Conservation (phyloP, 2,888 invertebrate species). For the Synanthedon myopaeformis region DNA sequence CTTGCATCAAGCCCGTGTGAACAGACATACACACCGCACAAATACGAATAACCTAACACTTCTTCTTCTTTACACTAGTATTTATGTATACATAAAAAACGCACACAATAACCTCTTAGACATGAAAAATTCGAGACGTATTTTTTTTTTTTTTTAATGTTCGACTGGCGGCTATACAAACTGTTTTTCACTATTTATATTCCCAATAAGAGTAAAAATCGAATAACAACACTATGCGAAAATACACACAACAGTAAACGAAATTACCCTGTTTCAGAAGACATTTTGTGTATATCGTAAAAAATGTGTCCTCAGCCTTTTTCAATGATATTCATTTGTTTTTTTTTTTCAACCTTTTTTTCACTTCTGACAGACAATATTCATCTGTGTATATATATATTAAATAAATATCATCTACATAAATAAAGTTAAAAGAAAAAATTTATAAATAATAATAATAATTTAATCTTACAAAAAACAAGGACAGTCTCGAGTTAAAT, state of each 20-base stretch:
- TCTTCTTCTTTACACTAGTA: too few relatives aligned
- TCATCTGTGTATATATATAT: constrained; percentile 3
- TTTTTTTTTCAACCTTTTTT: constrained; percentile 32
- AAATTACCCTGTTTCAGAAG: constrained; percentile 68
- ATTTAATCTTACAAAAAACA: background rate
- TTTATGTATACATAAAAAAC: too few relatives aligned
- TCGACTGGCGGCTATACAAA: constrained; percentile 3
- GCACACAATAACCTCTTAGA: too few relatives aligned
- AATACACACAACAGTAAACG: constrained; percentile 60
- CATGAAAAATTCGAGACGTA: too few relatives aligned
- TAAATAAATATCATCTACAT: too few relatives aligned
- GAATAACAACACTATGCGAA: constrained; percentile 52
- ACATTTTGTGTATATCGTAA: constrained; percentile 63
- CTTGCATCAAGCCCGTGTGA: too few relatives aligned
- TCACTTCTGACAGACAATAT: constrained; percentile 33
- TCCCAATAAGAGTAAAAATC: constrained; percentile 45
- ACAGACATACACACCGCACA: too few relatives aligned
- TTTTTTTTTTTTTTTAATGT: too few relatives aligned
- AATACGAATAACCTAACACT: too few relatives aligned
- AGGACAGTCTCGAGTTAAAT: background rate
- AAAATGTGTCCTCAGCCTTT: constrained; percentile 69
- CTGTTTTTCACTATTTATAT: constrained; percentile 14
- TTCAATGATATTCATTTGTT: constrained; percentile 58
- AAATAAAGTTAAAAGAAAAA: too few relatives aligned
- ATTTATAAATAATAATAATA: too few relatives aligned